A percentile compares a stretch with the other conserved stretches of the same genome.
phyloP scores from a whole-genome alignment of 2,888 invertebrate genomes.

The Dugesia japonica region DNA sequence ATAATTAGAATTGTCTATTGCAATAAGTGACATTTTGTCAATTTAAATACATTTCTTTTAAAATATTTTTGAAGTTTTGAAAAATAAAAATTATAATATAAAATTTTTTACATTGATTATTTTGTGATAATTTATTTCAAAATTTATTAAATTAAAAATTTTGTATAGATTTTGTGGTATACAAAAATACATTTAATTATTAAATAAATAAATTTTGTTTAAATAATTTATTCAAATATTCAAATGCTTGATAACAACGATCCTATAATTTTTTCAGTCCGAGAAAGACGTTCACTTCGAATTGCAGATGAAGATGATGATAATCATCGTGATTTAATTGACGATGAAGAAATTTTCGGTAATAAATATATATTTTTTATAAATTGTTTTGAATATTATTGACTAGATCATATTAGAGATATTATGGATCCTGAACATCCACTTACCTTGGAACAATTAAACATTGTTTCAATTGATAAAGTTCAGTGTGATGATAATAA shows the following conservation, averaged over 20 bases:
- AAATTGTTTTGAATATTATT: neutral
- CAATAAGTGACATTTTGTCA: too few relatives aligned
- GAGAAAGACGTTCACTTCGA: constrained; percentile 63
- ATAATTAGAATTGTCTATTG: too few relatives aligned
- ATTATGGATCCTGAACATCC: constrained; percentile 98
- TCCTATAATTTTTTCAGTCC: constrained; percentile 58
- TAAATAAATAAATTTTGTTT: too few relatives aligned
- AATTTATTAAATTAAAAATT: too few relatives aligned
- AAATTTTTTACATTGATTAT: too few relatives aligned
- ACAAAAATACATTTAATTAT: too few relatives aligned
- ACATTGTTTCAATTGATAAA: constrained; percentile 57
- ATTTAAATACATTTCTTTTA: too few relatives aligned
- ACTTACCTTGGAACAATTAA: constrained; percentile 74
- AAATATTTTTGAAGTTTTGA: too few relatives aligned
- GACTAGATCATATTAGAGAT: constrained; percentile 71
- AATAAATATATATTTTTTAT: neutral
- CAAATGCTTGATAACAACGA: constrained; percentile 64
- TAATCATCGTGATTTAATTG: neutral
- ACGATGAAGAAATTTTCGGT: constrained; percentile 26
- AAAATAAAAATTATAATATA: too few relatives aligned
- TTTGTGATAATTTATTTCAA: too few relatives aligned
- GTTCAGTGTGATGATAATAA: constrained; percentile 15
- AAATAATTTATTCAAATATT: constrained; percentile 11
- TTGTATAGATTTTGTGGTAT: too few relatives aligned
- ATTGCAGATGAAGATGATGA: constrained; percentile 63